Evolutionary conservation across 2,113 vertebrate genomes (phyloP), one percentile per base, ranked within the genome.

Genomic region (Peromyscus polionotus): DNA sequence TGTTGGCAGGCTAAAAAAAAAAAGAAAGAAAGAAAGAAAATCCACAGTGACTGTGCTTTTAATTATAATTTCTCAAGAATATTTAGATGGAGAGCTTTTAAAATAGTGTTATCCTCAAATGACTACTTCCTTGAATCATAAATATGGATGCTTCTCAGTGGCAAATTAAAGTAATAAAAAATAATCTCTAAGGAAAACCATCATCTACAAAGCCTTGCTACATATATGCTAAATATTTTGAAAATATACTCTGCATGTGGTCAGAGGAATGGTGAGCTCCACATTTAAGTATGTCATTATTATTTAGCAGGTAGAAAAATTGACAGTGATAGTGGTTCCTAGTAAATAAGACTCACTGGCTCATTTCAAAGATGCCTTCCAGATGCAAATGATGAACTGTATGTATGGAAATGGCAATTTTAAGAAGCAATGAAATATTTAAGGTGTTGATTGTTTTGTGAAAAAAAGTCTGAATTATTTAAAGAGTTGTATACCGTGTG

Each of bases 401-500:
- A 90, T 72, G 85, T 92, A 85, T 72, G 54, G 91, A 96, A 96
- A 94, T 88, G 87, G 33, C 61, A 92, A 81, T 83, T 83, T 96
- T 96, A 85, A 90, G 11, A 94, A 93, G 39, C 84, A 96, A 88
- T 94, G 70, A 96, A 96, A 96, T 97, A 91, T 96, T 96, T 93
- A 97, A 95, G 39, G 19, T 90, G 45, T 97, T 97, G 84, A 97
- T 96, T 95, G 51, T 97, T 98, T 97, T 96, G 90, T 95, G 63
- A 80, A 90, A 87, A 80, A 95, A 95, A 96, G 76, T 84, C 80
- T 51, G 87, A 89, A 96, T 93, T 96, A 92, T 98, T 97, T 96
- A 91, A 96, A 95, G 59, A 94, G 95, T 91, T 96, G 20, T 92
- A 57, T 90, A 72, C 61, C 45, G 28, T 91, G 79, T 94, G 72